Conservation (phyloP, 2,888 invertebrate species). For the Lysandra coridon region DNA sequence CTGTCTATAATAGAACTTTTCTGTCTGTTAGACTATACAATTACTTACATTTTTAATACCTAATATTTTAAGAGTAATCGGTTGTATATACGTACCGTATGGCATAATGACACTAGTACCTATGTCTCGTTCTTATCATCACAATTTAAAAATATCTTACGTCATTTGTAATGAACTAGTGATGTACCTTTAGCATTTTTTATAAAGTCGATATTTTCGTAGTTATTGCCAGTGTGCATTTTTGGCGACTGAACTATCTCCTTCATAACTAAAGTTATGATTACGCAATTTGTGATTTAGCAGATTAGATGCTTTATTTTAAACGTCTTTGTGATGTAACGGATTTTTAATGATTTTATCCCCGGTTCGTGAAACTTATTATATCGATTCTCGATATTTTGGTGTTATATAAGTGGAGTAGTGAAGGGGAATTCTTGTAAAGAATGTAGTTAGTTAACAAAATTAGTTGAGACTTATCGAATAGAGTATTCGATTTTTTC, state of each 20-base stretch:
- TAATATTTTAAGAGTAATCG: constrained; percentile 41
- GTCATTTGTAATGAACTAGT: constrained; percentile 34
- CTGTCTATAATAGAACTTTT: constrained; percentile 49
- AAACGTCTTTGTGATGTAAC: constrained; percentile 27
- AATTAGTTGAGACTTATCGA: constrained; percentile 41
- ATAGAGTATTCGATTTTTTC: constrained; percentile 42
- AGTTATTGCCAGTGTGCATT: constrained; percentile 71
- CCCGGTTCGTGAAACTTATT: constrained; percentile 26
- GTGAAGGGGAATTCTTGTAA: constrained; percentile 36
- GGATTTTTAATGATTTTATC: constrained; percentile 14
- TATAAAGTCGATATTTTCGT: constrained; percentile 41
- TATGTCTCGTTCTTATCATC: constrained; percentile 42
- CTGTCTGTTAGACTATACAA: constrained; percentile 44
- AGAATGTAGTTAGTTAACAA: constrained; percentile 36
- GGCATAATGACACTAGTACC: constrained; percentile 38
- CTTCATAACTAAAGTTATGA: constrained; percentile 34
- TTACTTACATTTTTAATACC: constrained; percentile 33
- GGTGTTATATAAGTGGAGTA: constrained; percentile 28
- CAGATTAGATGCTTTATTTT: constrained; percentile 39
- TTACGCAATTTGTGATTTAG: constrained; percentile 39
- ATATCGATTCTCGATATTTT: constrained; percentile 6
- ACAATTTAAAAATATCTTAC: constrained; percentile 42
- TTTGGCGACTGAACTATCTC: constrained; percentile 53
- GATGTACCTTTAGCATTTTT: constrained; percentile 39
- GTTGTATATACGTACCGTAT: constrained; percentile 38